phyloP scores from a whole-genome alignment of 2,888 invertebrate species.

The Eupithecia tripunctaria region DNA sequence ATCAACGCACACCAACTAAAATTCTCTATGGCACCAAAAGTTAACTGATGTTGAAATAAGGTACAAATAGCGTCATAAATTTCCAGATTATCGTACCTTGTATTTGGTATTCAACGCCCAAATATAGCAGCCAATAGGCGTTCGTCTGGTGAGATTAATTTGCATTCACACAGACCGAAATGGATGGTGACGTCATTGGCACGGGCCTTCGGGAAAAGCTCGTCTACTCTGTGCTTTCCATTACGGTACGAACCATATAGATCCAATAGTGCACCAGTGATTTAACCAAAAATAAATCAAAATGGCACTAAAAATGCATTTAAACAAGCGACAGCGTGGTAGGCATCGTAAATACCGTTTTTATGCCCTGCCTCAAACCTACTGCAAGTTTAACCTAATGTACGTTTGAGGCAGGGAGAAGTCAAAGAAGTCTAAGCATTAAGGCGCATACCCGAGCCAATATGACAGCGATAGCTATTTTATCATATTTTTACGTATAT shows the following conservation, averaged over 20 bases:
- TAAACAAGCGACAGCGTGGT: background rate
- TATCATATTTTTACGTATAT: too few species aligned
- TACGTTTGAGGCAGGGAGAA: too few species aligned
- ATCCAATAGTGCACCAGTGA: too few species aligned
- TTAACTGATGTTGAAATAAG: background rate
- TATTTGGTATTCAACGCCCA: slow-evolving; percentile 63
- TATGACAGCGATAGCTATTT: too few species aligned
- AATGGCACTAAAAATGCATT: too few species aligned
- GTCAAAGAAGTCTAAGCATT: too few species aligned
- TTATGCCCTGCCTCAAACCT: too few species aligned
- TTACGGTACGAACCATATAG: too few species aligned
- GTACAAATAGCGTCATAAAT: slow-evolving; percentile 1
- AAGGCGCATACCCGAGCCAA: too few species aligned
- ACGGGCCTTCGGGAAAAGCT: slow-evolving; percentile 1
- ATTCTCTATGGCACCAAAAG: background rate
- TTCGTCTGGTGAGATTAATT: slow-evolving; percentile 70
- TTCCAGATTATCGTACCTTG: slow-evolving; percentile 20
- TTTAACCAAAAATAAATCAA: background rate
- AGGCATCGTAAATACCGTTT: background rate
- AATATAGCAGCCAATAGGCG: slow-evolving; percentile 60
- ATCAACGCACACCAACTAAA: background rate
- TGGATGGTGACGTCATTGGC: slow-evolving; percentile 73
- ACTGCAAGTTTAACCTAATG: too few species aligned
- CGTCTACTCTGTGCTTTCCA: background rate
- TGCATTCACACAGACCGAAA: slow-evolving; percentile 75